A percentile compares a stretch with the other conserved stretches of the same genome.
phyloP scores from a whole-genome alignment of 2,797 vertebrate genomes.

The Myotis daubentonii region DNA sequence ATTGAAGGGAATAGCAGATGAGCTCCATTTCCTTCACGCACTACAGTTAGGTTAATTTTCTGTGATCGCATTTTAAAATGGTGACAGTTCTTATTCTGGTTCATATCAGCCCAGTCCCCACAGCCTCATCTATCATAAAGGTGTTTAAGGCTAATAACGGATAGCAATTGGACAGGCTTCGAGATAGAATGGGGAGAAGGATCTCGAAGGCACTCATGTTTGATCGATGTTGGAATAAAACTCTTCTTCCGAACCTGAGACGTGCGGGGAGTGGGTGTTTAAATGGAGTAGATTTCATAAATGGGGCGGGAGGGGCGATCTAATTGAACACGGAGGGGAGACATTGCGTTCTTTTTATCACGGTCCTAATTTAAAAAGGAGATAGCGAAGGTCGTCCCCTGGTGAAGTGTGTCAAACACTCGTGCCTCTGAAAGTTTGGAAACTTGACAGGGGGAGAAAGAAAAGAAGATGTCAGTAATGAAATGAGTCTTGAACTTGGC shows the following conservation, averaged over 20 bases:
- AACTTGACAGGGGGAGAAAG: conserved; percentile 36
- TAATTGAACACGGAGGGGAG: neutral
- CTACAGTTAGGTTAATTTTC: neutral
- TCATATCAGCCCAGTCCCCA: neutral
- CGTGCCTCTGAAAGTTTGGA: conserved; percentile 43
- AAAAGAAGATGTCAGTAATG: conserved; percentile 60
- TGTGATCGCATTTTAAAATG: neutral
- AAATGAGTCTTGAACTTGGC: conserved; percentile 74
- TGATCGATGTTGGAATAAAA: conserved; percentile 53
- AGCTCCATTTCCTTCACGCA: neutral
- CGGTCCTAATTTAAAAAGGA: neutral
- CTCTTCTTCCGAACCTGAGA: conserved; percentile 42
- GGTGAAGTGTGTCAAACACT: conserved; percentile 52
- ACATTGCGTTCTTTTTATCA: neutral
- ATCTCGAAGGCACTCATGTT: conserved; percentile 25
- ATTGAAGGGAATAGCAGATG: neutral
- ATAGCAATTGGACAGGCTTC: neutral
- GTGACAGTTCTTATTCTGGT: neutral
- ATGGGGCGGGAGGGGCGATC: neutral
- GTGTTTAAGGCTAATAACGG: neutral
- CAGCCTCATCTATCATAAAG: neutral
- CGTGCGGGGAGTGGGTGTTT: neutral
- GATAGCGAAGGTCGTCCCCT: conserved; percentile 29
- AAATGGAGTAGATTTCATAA: conserved; percentile 54
- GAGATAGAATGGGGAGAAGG: neutral